Base-by-base conservation (phyloP, 2,797 vertebrate genomes). In the Octomys mimax region DNA sequence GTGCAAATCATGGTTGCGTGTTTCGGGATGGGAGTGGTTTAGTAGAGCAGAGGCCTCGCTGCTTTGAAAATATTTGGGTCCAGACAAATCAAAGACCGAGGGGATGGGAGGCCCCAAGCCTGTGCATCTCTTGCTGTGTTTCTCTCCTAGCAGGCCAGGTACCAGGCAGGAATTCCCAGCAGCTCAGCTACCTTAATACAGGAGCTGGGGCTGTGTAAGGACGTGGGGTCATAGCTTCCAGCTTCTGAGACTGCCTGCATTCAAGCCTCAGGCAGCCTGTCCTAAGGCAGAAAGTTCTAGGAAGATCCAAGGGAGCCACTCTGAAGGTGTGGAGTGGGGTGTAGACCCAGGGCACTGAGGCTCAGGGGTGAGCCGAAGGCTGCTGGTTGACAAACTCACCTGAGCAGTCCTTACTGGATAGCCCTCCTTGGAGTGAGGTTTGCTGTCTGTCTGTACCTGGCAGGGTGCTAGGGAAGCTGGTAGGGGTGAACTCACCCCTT, bases 121-220 rank as follows among this genome's bases (percentile, higher is more conserved):
- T 2, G 18, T 0, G 5, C 1, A 14, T 22, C 68, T 28, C 4
- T 6, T 1, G 59, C 81, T 1, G 0, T 0, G 22, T 13, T 5
- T 18, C 11, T 71, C 2, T 0, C 78, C 10, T 24, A 19, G 59
- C 46, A 28, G 71, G 70, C 36, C 80, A 46, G 79, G 39, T 83
- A 26, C 46, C 77, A n/a, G 79, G 39, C 75, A 22, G 87, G 80
- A 61, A 26, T 54, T n/a, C 57, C 73, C 52, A 9, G 6, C 1
- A 39, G 28, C n/a, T 31, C 8, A 75, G 0, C 16, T 7, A 18
- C 71, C 79, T 80, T 28, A 19, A 5, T 14, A 26, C 12, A 42
- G 33, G 13, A 31, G 21, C 7, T 39, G 24, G 11, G n/a, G 21
- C 7, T 46, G n/a, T 14, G 5, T 22, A 2, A 1, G 1, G 12